phyloP scores from a whole-genome alignment of 2,113 vertebrate species.

The Hepsetus odoe region DNA sequence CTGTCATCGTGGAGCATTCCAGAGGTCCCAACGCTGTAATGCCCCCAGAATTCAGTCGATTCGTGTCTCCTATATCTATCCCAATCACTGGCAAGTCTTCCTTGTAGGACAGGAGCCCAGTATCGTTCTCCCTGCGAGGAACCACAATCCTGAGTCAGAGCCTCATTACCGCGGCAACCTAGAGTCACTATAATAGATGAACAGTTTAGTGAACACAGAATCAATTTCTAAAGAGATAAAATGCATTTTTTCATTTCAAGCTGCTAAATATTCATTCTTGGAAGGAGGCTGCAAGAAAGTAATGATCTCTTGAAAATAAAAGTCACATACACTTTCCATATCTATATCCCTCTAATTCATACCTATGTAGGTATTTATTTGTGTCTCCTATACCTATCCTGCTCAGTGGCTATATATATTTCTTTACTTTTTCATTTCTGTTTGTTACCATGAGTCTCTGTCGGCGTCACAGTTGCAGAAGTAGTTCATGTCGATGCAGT shows the following conservation, averaged over 20 bases:
- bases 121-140: conserved; percentile 82
- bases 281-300: too few species aligned
- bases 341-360: too few species aligned
- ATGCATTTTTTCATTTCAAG: background rate
- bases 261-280: background rate
- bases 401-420: too few species aligned
- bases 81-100: conserved; percentile 87
- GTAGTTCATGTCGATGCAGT: conserved; percentile 82
- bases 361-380: too few species aligned
- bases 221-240: background rate
- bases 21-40: conserved; percentile 84
- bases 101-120: conserved; percentile 84
- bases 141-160: background rate
- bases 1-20: conserved; percentile 88
- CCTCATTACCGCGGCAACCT: background rate
- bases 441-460: conserved; percentile 83
- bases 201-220: background rate
- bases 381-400: too few species aligned
- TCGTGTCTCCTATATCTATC: conserved; percentile 85
- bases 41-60: conserved; percentile 84
- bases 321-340: too few species aligned
- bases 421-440: too few species aligned
- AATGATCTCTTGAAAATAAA: too few species aligned
- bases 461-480: conserved; percentile 90
- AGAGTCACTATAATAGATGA: background rate